Conservation (phyloP, 2,888 invertebrate species). For the Acanthosoma haemorrhoidale region DNA sequence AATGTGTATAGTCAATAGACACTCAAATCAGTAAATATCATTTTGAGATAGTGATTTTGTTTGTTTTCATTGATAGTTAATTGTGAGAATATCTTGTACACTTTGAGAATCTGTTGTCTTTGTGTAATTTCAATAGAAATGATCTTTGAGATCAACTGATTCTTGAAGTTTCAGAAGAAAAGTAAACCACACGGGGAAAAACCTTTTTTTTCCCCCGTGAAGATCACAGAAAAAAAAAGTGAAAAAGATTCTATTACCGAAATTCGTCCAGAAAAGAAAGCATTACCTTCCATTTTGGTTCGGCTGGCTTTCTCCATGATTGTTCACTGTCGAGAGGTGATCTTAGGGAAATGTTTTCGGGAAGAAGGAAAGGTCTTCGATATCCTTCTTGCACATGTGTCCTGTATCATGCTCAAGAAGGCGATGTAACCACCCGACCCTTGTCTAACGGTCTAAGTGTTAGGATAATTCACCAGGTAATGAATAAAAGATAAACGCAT, state of each 20-base stretch:
- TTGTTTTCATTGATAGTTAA: too few relatives aligned
- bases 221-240: not conserved
- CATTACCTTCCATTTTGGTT: not conserved
- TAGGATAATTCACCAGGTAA: not conserved
- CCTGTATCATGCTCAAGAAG: not conserved
- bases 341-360: not conserved
- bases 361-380: not conserved
- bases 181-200: too few relatives aligned
- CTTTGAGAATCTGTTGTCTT: too few relatives aligned
- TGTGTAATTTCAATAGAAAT: too few relatives aligned
- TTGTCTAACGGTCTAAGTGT: not conserved
- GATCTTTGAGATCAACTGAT: too few relatives aligned
- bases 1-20: too few relatives aligned
- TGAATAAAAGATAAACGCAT: conserved; percentile 12
- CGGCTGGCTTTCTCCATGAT: not conserved
- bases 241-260: not conserved
- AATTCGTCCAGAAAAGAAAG: not conserved
- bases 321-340: not conserved
- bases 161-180: too few relatives aligned
- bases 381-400: not conserved
- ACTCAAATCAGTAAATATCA: too few relatives aligned
- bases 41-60: too few relatives aligned
- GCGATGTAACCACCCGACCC: not conserved
- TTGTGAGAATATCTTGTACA: too few relatives aligned
- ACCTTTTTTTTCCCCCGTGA: too few relatives aligned